These are phyloP conservation scores for Marasmarcha lunaedactyla DNA, from an alignment of 2,888 invertebrate species.

Conservation along the genomic window DNA sequence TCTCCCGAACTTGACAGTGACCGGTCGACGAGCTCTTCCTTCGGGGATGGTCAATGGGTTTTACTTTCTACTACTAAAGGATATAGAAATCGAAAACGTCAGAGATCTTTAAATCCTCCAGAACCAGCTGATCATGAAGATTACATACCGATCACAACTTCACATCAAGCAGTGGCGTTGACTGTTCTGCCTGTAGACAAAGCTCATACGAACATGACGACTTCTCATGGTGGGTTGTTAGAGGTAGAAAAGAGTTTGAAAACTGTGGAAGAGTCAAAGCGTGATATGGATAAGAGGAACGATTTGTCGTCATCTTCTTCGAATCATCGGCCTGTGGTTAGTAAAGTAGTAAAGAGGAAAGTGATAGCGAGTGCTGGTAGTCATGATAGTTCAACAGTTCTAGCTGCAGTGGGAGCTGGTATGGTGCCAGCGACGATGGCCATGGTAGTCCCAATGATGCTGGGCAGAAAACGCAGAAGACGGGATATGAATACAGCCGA, in stretches of 20 bases:
- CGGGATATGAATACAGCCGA: constrained; percentile 25
- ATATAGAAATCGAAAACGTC: constrained; percentile 70
- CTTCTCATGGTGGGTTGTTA: constrained; percentile 79
- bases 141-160: constrained; percentile 36
- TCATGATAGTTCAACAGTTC: constrained; percentile 72
- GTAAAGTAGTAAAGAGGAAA: constrained; percentile 38
- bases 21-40: constrained; percentile 71
- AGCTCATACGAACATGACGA: constrained; percentile 72
- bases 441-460: constrained; percentile 82
- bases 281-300: constrained; percentile 45
- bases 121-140: constrained; percentile 29
- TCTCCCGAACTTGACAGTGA: constrained; percentile 45
- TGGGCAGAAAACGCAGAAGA: constrained; percentile 63
- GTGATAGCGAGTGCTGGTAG: constrained; percentile 33
- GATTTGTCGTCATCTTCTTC: constrained; percentile 37
- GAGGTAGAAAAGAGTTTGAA: constrained; percentile 81
- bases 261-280: constrained; percentile 74
- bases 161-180: constrained; percentile 71
- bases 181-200: constrained; percentile 81
- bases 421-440: constrained; percentile 86
- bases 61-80: constrained; percentile 83
- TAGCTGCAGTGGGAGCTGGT: constrained; percentile 82
- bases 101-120: constrained; percentile 39
- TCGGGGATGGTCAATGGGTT: constrained; percentile 83
- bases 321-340: constrained; percentile 34